Evolutionary conservation across 1,140 invertebrate genomes (phyloP), one percentile per base, ranked within the genome.

Genomic region (Tetramorium simillimum): DNA sequence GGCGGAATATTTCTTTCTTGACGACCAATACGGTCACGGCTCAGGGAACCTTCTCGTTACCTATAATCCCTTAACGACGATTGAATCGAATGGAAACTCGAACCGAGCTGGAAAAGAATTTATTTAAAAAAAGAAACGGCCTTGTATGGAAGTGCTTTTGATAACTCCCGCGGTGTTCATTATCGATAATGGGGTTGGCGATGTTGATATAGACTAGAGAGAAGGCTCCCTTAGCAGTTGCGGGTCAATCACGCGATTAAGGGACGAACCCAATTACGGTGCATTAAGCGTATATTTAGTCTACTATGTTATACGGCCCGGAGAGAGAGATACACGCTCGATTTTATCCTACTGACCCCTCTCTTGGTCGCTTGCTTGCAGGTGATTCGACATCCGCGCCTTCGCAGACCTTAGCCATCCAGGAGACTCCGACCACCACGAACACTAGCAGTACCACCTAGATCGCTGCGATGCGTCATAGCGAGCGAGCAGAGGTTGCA

Each of bases 371-470:
- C 18, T 75, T 82, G 69, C 65, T 91, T 89, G 16, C 91, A 94
- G 93, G 93, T 91, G 93, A 94, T 86, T 94, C 93, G 65, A 89
- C 89, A 85, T 91, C 93, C 49, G 89, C 92, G 88, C 91, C 91
- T 92, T 93, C 93, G 80, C 92, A 93, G 86, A 91, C 86, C 77
- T 89, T 91, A 91, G 90, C 92, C 81, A 91, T 92, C 87, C 91
- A 92, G 91, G 93, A 94, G 88, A 93, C 93, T 84, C 91, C 93
- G 87, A 93, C 92, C 86, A 92, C 92, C 67, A 90, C 91, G 18
- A 84, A 56, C 43, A 84, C 80, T 53, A 75, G 69, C 14, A 81
- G 33, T 70, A 89, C 91, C 73, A 91, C 88, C 86, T 92, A 92
- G 89, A 89, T 88, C 56, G 58, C 46, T 58, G 69, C 82, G 63